Percentiles rank a stretch among this genome's conserved stretches.
These are phyloP conservation scores for Pygoscelis antarcticus DNA, from an alignment of 2,113 vertebrate genomes.

Conservation along the genomic window DNA sequence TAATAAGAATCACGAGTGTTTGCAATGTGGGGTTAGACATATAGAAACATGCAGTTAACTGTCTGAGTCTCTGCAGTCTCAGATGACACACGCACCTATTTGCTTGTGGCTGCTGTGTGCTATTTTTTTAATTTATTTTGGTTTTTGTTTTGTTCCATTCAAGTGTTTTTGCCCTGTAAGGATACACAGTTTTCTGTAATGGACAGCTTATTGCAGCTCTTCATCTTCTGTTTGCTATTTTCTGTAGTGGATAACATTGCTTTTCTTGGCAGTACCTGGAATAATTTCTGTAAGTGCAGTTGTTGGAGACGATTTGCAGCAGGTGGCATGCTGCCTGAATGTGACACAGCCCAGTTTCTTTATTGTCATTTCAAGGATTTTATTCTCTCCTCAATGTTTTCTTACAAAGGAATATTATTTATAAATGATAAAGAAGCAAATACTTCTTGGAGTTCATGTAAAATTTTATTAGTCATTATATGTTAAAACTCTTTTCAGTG, in stretches of 20 bases:
- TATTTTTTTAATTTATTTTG: background rate
- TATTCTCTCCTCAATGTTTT: background rate
- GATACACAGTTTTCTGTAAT: background rate
- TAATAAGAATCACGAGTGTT: background rate
- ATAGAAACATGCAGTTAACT: background rate
- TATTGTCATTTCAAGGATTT: background rate
- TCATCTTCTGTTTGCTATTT: background rate
- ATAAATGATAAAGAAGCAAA: background rate
- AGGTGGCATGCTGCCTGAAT: slow-evolving; percentile 6
- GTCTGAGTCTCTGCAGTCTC: background rate
- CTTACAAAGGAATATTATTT: background rate
- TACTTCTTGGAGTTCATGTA: background rate
- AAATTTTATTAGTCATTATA: background rate
- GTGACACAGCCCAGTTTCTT: background rate
- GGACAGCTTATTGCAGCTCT: background rate
- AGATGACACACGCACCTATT: background rate
- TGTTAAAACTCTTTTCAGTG: background rate
- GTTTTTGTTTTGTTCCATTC: background rate
- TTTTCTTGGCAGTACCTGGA: slow-evolving; percentile 42
- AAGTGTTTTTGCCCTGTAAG: background rate
- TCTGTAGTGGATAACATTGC: background rate
- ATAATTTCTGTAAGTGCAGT: slow-evolving; percentile 43
- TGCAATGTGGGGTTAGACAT: background rate
- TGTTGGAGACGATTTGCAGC: background rate
- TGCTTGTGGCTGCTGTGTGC: background rate